A percentile compares a stretch with the other conserved stretches of the same genome.
Conservation (phyloP, 2,113 vertebrate species). For the Anas platyrhynchos region DNA sequence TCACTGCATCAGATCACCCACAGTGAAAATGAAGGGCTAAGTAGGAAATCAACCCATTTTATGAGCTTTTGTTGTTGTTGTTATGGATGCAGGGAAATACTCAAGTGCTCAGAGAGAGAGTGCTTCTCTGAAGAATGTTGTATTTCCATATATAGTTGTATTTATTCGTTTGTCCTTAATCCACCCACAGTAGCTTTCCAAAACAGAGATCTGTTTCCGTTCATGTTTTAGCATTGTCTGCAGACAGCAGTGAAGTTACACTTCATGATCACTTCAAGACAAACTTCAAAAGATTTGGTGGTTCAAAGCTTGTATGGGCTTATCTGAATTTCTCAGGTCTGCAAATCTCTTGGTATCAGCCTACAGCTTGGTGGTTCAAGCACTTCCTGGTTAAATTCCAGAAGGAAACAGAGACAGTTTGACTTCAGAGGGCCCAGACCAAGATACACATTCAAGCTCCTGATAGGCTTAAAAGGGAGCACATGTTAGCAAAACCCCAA, state of each 20-base stretch:
- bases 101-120: background rate
- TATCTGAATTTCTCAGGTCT: constrained; percentile 64
- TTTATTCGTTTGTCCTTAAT: constrained; percentile 3
- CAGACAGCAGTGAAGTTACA: background rate
- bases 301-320: constrained; percentile 40
- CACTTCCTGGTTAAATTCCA: constrained; percentile 31
- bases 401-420: constrained; percentile 25
- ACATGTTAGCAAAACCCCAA: background rate
- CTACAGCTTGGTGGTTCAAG: constrained; percentile 37
- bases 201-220: constrained; percentile 46
- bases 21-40: background rate
- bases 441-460: background rate
- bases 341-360: constrained; percentile 50
- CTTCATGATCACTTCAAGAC: background rate
- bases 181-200: background rate
- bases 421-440: constrained; percentile 9
- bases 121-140: background rate
- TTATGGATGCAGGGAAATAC: background rate
- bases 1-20: background rate
- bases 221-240: background rate
- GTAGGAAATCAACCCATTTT: background rate
- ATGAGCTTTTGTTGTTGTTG: background rate
- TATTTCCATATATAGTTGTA: background rate
- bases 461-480: background rate
- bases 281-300: constrained; percentile 45